Conservation (phyloP, 2,113 vertebrate genomes). For the Tupaia tana region DNA sequence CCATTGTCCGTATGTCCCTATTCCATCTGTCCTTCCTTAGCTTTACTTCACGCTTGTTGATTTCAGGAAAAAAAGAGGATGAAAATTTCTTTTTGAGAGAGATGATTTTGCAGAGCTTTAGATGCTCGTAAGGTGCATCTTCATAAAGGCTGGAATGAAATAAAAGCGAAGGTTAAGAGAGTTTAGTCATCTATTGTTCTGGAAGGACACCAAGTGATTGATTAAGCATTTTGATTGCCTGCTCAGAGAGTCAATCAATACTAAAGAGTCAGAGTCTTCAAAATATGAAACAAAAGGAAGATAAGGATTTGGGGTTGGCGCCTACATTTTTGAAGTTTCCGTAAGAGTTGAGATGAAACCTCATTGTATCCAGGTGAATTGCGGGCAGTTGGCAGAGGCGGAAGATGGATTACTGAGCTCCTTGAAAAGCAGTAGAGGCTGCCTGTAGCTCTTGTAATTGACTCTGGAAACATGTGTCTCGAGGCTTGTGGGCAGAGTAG, state of each 20-base stretch:
- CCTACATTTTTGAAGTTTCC: conserved; percentile 41
- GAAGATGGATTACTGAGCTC: conserved; percentile 47
- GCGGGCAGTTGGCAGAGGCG: not conserved
- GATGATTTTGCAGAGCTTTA: not conserved
- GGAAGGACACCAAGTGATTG: conserved; percentile 13
- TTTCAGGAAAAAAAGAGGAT: not conserved
- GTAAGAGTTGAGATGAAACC: not conserved
- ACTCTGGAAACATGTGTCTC: conserved; percentile 51
- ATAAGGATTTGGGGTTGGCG: conserved; percentile 33
- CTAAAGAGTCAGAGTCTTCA: conserved; percentile 40
- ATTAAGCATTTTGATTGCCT: conserved; percentile 48
- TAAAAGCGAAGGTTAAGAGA: conserved; percentile 59
- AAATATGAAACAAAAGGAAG: conserved; percentile 67
- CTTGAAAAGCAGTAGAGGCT: conserved; percentile 39
- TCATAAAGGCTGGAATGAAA: conserved; percentile 69
- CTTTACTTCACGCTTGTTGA: conserved; percentile 22
- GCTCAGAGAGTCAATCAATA: conserved; percentile 46
- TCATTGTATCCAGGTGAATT: conserved; percentile 48
- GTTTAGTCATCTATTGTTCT: conserved; percentile 20
- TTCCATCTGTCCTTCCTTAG: not conserved
- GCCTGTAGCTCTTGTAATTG: conserved; percentile 52
- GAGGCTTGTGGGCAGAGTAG: not conserved
- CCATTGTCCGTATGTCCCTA: not conserved
- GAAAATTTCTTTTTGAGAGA: conserved; percentile 35
- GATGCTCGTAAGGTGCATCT: not conserved